Evolutionary conservation across 1,140 invertebrate species (phyloP), one percentile per base, ranked within the genome.

Genomic region (Hylaeus anthracinus): DNA sequence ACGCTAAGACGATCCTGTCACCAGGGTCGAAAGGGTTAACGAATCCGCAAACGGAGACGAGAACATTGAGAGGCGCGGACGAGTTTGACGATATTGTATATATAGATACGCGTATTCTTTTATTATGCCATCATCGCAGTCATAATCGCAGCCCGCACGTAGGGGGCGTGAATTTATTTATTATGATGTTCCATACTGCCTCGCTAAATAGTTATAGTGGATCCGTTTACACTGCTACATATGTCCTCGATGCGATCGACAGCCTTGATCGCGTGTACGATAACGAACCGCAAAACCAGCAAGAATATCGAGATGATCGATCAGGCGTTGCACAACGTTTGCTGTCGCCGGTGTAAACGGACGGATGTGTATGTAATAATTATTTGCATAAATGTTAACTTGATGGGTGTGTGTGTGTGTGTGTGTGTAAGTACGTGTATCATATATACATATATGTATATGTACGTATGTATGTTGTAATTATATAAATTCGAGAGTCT

Each of bases 171-270:
- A 72, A 76, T 76, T 88, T 90, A 90, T 90, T 90, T 90, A 90
- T 90, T 90, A 88, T 72, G 76, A 79, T 87, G 56, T 86, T 79
- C 86, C 81, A 82, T 86, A 87, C 72, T 86, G 90, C 90, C 88
- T 90, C 89, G 88, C 89, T 88, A 84, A 85, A 48, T 76, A 80
- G 60, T 74, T 65, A 1, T 70, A 72, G 45, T 53, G 53, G 51
- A 65, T 48, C 39, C 51, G 61, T 71, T 78, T 39, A 63, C 65
- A 43, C 12, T 60, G 12, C 10, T 4, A 37, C 26, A 15, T 45
- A 14, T 26, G 26, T 15, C 41, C 15, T 56, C n/a, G 70, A 41
- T 10, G 5, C 8, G 45, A 48, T 63, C 58, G 58, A 60, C n/a
- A 60, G n/a, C 6, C 9, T 37, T 14, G 61, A 64, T 43, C 61